A percentile compares a stretch with the other conserved stretches of the same genome.
Evolutionary conservation across 2,797 vertebrate genomes (phyloP).

Genomic region (Cuculus canorus): DNA sequence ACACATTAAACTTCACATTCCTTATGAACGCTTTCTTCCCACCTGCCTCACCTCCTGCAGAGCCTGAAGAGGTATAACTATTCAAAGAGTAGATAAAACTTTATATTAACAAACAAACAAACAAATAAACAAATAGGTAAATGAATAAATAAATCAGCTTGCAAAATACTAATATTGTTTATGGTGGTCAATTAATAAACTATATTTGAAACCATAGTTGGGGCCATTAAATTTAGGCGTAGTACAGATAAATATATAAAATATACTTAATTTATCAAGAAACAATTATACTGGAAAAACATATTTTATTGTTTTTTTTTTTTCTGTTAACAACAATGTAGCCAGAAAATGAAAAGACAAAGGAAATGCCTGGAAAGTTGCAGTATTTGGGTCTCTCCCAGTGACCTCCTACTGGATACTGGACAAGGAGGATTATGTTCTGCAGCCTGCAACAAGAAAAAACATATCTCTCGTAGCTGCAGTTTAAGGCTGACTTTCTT

Average conservation of each 20-base stretch:
- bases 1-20: background rate
- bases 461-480: background rate
- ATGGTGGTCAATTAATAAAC: background rate
- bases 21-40: background rate
- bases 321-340: background rate
- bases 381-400: background rate
- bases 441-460: background rate
- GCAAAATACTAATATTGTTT: constrained; percentile 36
- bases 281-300: background rate
- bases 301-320: background rate
- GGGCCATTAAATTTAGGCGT: background rate
- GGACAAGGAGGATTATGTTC: background rate
- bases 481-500: background rate
- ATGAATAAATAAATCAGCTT: background rate
- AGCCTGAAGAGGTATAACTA: background rate
- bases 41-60: background rate
- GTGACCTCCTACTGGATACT: background rate
- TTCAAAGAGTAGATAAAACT: constrained; percentile 22
- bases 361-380: background rate
- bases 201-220: background rate
- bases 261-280: background rate
- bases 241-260: background rate
- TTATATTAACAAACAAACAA: background rate
- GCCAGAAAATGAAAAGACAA: background rate
- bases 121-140: constrained; percentile 2